Evolutionary conservation across 92 coral and sea anemone genomes (phyloP).

Genomic region (Phenganax marumi): DNA sequence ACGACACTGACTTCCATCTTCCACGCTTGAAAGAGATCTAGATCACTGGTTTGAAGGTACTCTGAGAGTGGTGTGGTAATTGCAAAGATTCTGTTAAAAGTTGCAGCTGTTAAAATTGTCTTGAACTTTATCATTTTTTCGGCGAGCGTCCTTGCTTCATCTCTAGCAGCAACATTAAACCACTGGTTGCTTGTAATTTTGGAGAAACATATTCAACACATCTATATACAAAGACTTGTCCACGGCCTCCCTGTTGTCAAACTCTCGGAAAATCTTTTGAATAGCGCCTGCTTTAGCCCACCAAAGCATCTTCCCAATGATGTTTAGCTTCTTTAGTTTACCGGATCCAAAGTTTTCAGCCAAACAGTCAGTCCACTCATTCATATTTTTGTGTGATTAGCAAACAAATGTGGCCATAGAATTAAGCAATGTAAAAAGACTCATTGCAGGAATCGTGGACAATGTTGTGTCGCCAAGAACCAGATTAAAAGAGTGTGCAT

Average conservation of each 20-base stretch:
- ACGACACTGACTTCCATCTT: neutral
- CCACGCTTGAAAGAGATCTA: slow-evolving; percentile 26
- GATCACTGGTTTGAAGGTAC: slow-evolving; percentile 18
- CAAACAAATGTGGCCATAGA: neutral
- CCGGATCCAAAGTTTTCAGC: neutral
- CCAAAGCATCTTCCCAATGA: neutral
- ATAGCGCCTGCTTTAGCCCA: slow-evolving; percentile 20
- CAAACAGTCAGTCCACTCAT: neutral
- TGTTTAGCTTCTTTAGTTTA: slow-evolving; percentile 3
- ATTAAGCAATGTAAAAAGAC: slow-evolving; percentile 14
- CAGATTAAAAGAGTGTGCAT: slow-evolving; percentile 10
- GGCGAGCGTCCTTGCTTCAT: slow-evolving; percentile 3
- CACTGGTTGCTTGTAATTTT: slow-evolving; percentile 4
- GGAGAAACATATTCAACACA: neutral
- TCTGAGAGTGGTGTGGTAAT: slow-evolving; percentile 18
- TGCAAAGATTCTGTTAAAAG: slow-evolving; percentile 5
- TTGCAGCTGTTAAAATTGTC: slow-evolving; percentile 9
- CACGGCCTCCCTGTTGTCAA: slow-evolving; percentile 9
- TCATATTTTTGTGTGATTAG: slow-evolving; percentile 1
- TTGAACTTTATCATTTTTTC: slow-evolving; percentile 12
- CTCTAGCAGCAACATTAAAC: slow-evolving; percentile 7
- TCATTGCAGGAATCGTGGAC: neutral
- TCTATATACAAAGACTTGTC: slow-evolving; percentile 8
- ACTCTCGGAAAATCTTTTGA: slow-evolving; percentile 7
- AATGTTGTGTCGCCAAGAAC: slow-evolving; percentile 6